A percentile compares a stretch with the other conserved stretches of the same genome.
Evolutionary conservation across 35 echinoderm and acorn worm species (phyloP).

Genomic region (Apostichopus parvimensis): DNA sequence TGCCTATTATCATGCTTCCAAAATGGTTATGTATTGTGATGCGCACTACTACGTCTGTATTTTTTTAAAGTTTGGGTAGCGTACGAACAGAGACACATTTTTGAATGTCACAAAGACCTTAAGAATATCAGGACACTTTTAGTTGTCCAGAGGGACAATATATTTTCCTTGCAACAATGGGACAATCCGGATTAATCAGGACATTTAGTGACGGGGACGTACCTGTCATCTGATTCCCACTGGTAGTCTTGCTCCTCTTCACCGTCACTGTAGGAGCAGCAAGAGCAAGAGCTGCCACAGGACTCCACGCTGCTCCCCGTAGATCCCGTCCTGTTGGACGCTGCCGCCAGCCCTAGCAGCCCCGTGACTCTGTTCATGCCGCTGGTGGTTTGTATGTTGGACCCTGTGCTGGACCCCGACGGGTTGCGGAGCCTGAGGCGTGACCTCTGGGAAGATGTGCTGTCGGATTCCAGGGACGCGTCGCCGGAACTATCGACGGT

Average conservation of each 20-base stretch:
- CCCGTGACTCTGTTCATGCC: constrained; percentile 84
- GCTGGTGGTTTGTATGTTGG: constrained; percentile 67
- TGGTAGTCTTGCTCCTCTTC: constrained; percentile 68
- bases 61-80: too few relatives aligned
- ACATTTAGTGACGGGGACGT: neutral
- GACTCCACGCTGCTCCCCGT: constrained; percentile 40
- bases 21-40: too few relatives aligned
- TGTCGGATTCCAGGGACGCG: neutral
- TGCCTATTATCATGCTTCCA: too few relatives aligned
- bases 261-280: constrained; percentile 58
- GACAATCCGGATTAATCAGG: too few relatives aligned
- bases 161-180: too few relatives aligned
- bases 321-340: constrained; percentile 28
- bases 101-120: too few relatives aligned
- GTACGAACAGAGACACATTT: too few relatives aligned
- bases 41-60: too few relatives aligned
- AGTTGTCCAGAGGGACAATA: too few relatives aligned
- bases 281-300: constrained; percentile 54
- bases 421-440: constrained; percentile 44
- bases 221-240: constrained; percentile 98
- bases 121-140: too few relatives aligned
- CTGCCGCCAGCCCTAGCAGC: constrained; percentile 56
- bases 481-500: constrained; percentile 38
- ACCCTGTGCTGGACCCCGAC: constrained; percentile 53
- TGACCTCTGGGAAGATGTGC: constrained; percentile 46